These are phyloP conservation scores for Tolmerus cingulatus DNA, from an alignment of 2,888 invertebrate species.

Conservation along the genomic window DNA sequence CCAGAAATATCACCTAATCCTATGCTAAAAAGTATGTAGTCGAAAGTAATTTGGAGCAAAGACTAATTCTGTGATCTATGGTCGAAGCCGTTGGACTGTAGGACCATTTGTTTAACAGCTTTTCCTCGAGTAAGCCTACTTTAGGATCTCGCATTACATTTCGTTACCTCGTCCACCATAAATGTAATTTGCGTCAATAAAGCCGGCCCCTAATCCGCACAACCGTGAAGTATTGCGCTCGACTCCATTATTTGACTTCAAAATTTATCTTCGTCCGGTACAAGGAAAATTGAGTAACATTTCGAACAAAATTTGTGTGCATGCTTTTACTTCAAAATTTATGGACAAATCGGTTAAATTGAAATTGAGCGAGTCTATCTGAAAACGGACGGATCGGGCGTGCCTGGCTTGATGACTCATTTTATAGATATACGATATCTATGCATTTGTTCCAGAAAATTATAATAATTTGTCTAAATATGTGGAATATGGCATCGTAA, in stretches of 20 bases:
- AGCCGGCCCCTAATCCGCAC: slow-evolving; percentile 11
- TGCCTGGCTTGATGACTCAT: neutral
- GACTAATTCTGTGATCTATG: slow-evolving; percentile 10
- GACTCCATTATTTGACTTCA: neutral
- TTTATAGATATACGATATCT: neutral
- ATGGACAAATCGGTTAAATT: neutral
- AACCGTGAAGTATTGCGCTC: slow-evolving; percentile 15
- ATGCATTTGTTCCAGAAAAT: neutral
- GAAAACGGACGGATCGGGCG: neutral
- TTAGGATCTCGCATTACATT: slow-evolving; percentile 24
- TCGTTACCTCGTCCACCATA: slow-evolving; percentile 3
- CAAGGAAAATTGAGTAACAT: neutral
- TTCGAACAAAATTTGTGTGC: neutral
- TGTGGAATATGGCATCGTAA: too few relatives aligned
- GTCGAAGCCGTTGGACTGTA: neutral
- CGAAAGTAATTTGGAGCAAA: slow-evolving; percentile 5
- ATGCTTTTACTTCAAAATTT: neutral
- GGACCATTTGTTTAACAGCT: neutral
- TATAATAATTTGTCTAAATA: too few relatives aligned
- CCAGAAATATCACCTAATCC: neutral
- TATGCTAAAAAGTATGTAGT: slow-evolving; percentile 8
- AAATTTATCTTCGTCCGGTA: neutral
- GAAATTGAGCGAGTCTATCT: neutral
- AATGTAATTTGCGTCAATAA: slow-evolving; percentile 34
- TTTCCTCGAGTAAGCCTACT: neutral